These are phyloP conservation scores for Anguilla rostrata DNA, from an alignment of 2,113 vertebrate species.

Conservation along the genomic window DNA sequence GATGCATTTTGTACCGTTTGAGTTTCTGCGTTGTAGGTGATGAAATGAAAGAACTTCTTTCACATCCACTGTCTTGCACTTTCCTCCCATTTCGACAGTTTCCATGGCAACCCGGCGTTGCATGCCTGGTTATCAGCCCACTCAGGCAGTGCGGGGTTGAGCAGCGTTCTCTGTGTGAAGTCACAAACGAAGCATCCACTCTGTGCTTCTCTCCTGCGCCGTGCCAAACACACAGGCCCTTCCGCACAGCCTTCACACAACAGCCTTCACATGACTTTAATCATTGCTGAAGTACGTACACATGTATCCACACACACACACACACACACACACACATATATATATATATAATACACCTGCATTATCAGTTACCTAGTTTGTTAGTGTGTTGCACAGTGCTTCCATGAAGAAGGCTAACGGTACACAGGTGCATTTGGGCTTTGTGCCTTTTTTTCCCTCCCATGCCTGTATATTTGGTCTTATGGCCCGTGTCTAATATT, in stretches of 20 bases:
- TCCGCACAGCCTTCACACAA: conserved; percentile 31
- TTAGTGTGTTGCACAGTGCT: too few relatives aligned
- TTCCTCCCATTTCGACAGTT: conserved; percentile 62
- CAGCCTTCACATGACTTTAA: conserved; percentile 14
- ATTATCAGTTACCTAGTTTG: too few relatives aligned
- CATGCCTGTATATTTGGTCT: neutral
- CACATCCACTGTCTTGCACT: conserved; percentile 54
- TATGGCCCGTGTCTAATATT: too few relatives aligned
- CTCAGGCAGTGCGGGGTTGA: conserved; percentile 52
- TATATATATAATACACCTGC: neutral
- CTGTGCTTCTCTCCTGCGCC: conserved; percentile 11
- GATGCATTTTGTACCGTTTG: conserved; percentile 2
- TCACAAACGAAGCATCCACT: conserved; percentile 46
- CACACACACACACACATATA: too few relatives aligned
- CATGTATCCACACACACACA: neutral
- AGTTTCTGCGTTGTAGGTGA: conserved; percentile 37
- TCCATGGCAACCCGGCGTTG: conserved; percentile 73
- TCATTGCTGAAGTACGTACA: neutral
- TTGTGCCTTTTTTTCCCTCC: neutral
- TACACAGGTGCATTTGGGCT: neutral
- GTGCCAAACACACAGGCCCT: conserved; percentile 22
- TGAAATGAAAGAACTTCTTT: conserved; percentile 53
- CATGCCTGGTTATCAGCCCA: conserved; percentile 70
- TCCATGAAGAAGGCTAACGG: neutral
- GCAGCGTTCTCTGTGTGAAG: conserved; percentile 45